A percentile compares a stretch with the other conserved stretches of the same genome.
These are phyloP conservation scores for Alsophila aescularia DNA, from an alignment of 2,888 invertebrate species.

Conservation along the genomic window DNA sequence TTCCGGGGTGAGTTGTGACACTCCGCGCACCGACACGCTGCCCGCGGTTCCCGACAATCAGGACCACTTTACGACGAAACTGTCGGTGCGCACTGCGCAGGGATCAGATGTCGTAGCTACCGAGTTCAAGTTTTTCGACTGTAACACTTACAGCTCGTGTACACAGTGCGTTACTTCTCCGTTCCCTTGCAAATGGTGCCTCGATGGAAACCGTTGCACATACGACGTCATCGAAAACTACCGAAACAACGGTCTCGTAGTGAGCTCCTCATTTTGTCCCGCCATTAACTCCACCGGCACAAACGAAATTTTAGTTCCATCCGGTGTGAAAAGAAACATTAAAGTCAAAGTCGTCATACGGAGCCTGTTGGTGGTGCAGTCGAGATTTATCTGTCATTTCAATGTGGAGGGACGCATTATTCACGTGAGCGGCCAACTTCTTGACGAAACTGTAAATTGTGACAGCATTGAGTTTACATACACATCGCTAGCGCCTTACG, in stretches of 20 bases:
- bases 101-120: conserved; percentile 98
- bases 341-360: conserved; percentile 97
- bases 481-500: conserved; percentile 94
- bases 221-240: conserved; percentile 98
- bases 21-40: conserved; percentile 95
- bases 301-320: conserved; percentile 95
- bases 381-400: conserved; percentile 97
- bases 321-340: conserved; percentile 95
- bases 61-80: conserved; percentile 97
- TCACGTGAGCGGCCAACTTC: conserved; percentile 94
- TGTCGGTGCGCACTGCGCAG: conserved; percentile 95
- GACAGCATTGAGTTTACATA: conserved; percentile 97
- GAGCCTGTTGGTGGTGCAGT: conserved; percentile 97
- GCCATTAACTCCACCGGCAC: conserved; percentile 96
- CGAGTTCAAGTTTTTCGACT: conserved; percentile 99
- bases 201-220: conserved; percentile 97
- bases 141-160: conserved; percentile 98
- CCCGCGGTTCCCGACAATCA: conserved; percentile 96
- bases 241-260: conserved; percentile 95
- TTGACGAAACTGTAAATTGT: conserved; percentile 97
- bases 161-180: conserved; percentile 97
- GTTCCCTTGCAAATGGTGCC: conserved; percentile 99
- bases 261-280: conserved; percentile 97
- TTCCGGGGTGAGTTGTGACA: conserved; percentile 97
- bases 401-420: conserved; percentile 97